Percentiles rank a stretch among this genome's conserved stretches.
Conservation (phyloP, 2,797 vertebrate species). For the Loriculus beryllinus region DNA sequence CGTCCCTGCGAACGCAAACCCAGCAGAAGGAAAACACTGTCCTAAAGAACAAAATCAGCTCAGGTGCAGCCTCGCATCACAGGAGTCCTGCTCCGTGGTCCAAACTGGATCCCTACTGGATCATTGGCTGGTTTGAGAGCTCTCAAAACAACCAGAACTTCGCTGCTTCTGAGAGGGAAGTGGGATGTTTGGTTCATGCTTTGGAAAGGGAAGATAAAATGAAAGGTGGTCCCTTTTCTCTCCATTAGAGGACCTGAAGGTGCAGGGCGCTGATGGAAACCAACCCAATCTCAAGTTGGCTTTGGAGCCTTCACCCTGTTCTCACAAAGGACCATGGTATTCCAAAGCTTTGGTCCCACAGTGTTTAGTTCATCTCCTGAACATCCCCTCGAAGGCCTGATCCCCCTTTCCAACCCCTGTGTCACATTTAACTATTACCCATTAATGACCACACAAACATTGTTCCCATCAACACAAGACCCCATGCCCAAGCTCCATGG, state of each 20-base stretch:
- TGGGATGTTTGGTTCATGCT: neutral
- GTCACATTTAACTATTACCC: neutral
- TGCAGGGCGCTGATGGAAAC: neutral
- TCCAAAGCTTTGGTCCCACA: neutral
- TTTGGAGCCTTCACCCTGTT: neutral
- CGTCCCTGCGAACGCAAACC: neutral
- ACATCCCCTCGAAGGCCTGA: neutral
- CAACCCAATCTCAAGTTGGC: neutral
- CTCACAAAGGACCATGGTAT: neutral
- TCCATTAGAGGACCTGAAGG: neutral
- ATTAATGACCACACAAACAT: accelerated
- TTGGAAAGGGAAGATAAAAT: neutral
- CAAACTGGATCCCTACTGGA: neutral
- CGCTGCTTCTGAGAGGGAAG: neutral
- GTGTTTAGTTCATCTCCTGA: accelerated
- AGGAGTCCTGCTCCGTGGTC: neutral
- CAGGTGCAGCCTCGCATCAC: accelerated
- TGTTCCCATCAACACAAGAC: accelerated
- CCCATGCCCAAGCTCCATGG: neutral
- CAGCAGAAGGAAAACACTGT: neutral
- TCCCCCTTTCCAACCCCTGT: accelerated
- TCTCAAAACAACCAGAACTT: neutral
- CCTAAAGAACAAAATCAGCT: neutral
- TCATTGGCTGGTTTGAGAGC: neutral
- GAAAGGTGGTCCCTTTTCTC: neutral